Percentiles rank a stretch among this genome's conserved stretches.
Evolutionary conservation across 1,140 invertebrate genomes (phyloP).

Genomic region (Lepidurus packardi): DNA sequence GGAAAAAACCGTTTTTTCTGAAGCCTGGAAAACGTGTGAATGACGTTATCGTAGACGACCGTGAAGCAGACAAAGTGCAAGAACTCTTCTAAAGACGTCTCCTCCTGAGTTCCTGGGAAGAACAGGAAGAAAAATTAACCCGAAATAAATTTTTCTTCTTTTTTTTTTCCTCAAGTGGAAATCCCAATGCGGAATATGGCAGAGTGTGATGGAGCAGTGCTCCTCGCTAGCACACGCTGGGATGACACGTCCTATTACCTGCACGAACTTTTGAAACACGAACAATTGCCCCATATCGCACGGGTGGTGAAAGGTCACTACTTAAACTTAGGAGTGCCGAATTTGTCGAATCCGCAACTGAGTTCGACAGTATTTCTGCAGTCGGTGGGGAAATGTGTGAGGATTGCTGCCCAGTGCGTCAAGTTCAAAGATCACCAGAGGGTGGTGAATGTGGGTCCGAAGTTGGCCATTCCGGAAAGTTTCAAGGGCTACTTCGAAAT

Average conservation of each 20-base stretch:
- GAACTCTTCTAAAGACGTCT: background rate
- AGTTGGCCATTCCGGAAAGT: slow-evolving; percentile 79
- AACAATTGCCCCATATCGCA: slow-evolving; percentile 69
- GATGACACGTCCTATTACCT: slow-evolving; percentile 69
- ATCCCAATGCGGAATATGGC: slow-evolving; percentile 26
- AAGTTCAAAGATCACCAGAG: slow-evolving; percentile 77
- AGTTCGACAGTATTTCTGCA: slow-evolving; percentile 77
- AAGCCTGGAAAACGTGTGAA: background rate
- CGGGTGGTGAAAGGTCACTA: slow-evolving; percentile 90
- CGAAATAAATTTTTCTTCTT: background rate
- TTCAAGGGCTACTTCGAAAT: slow-evolving; percentile 91
- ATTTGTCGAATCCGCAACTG: slow-evolving; percentile 70
- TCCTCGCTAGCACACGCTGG: slow-evolving; percentile 57
- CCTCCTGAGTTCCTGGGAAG: background rate
- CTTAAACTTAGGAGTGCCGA: slow-evolving; percentile 76
- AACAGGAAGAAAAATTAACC: background rate
- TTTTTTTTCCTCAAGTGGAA: background rate
- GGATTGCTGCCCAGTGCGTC: slow-evolving; percentile 65
- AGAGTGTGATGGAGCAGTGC: slow-evolving; percentile 38
- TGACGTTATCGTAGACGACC: background rate
- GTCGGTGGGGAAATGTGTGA: slow-evolving; percentile 65
- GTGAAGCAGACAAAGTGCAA: background rate
- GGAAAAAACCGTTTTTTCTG: background rate
- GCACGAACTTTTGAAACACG: slow-evolving; percentile 66
- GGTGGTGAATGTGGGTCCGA: slow-evolving; percentile 68